Evolutionary conservation across 2,113 vertebrate genomes (phyloP).

Genomic region (Mionectes macconnelli): DNA sequence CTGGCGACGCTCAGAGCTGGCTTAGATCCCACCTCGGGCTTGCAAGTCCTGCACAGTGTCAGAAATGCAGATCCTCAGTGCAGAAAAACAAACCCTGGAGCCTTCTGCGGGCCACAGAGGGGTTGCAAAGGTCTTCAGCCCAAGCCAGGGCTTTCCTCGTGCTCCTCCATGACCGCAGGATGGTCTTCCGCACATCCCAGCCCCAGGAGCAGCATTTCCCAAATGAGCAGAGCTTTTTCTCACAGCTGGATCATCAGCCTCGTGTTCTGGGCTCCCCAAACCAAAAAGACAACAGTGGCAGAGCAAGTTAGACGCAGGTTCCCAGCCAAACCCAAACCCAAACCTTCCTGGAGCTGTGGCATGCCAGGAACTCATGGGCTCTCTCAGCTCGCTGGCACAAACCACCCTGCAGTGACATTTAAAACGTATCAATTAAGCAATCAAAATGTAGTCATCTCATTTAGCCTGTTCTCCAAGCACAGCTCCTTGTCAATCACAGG

Average conservation of each 20-base stretch:
- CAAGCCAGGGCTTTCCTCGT: fast-evolving
- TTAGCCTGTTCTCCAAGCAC: neutral
- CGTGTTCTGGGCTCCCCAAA: neutral
- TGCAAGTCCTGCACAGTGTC: neutral
- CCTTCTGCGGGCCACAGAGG: neutral
- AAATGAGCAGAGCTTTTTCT: fast-evolving
- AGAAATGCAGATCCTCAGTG: neutral
- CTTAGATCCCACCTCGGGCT: fast-evolving
- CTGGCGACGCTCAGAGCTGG: neutral
- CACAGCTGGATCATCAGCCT: neutral
- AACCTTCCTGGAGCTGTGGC: neutral
- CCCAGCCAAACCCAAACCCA: neutral
- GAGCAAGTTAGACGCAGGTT: neutral
- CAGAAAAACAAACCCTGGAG: neutral
- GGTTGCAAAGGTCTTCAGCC: neutral
- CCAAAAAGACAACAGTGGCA: neutral
- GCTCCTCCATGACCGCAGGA: fast-evolving
- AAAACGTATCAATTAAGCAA: neutral
- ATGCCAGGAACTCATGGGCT: neutral
- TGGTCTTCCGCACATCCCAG: fast-evolving
- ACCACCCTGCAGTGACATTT: neutral
- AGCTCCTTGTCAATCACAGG: neutral
- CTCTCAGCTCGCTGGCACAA: neutral
- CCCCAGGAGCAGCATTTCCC: neutral
- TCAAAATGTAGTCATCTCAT: neutral